Percentiles rank a stretch among this genome's conserved stretches.
These are phyloP conservation scores for Oreochromis spilurus DNA, from an alignment of 2,113 vertebrate genomes.

Conservation along the genomic window DNA sequence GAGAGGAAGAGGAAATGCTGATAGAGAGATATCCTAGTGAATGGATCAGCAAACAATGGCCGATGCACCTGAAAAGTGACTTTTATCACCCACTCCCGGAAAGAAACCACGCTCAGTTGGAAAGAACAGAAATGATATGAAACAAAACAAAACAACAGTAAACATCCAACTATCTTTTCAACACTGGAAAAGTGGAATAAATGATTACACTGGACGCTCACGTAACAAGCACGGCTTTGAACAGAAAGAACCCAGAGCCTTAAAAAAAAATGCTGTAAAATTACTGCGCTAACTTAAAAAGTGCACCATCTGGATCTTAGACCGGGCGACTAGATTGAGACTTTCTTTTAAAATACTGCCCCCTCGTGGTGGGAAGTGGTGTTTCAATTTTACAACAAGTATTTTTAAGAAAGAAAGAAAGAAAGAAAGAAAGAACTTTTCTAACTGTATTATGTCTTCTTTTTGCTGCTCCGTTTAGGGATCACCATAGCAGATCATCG, in stretches of 20 bases:
- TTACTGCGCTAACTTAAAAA: neutral
- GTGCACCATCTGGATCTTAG: neutral
- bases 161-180: neutral
- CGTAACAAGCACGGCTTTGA: neutral
- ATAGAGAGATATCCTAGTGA: neutral
- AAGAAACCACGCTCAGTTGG: neutral
- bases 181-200: neutral
- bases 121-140: neutral
- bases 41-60: neutral
- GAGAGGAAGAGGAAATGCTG: neutral
- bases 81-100: neutral
- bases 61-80: neutral
- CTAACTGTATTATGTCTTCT: neutral
- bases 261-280: neutral
- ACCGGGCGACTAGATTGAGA: fast-evolving
- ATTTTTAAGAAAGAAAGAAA: neutral
- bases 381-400: neutral
- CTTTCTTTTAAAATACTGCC: neutral
- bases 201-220: neutral
- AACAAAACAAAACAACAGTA: neutral
- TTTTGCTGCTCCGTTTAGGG: neutral
- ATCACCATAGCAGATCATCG: neutral
- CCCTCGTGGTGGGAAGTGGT: neutral
- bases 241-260: neutral
- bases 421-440: neutral